These are phyloP conservation scores for Mergus octosetaceus DNA, from an alignment of 2,797 vertebrate genomes.

Conservation along the genomic window DNA sequence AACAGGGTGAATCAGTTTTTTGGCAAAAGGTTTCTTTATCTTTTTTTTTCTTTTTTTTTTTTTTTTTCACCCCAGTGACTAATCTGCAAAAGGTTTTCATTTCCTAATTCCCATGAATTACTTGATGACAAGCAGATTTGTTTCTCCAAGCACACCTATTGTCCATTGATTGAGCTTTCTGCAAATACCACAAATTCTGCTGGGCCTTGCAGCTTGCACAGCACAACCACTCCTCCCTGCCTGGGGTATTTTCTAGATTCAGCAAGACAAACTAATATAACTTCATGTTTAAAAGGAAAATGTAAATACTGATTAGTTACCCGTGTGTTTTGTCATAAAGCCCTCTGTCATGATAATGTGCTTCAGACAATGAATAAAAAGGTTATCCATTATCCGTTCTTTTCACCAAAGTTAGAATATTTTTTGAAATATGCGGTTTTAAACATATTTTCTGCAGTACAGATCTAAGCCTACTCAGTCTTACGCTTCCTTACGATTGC, in stretches of 20 bases:
- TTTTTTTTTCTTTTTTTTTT: not conserved
- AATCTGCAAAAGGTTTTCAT: not conserved
- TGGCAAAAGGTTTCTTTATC: not conserved
- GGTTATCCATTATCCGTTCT: not conserved
- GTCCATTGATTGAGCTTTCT: not conserved
- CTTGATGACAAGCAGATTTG: not conserved
- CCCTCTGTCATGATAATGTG: not conserved
- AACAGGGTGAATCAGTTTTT: not conserved
- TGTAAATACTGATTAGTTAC: accelerated
- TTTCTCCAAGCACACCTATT: not conserved
- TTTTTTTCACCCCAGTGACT: not conserved
- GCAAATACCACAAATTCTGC: not conserved
- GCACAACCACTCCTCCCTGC: accelerated
- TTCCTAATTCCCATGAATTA: not conserved
- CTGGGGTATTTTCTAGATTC: not conserved
- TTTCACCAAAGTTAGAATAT: not conserved
- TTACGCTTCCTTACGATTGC: not conserved
- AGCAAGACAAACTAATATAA: not conserved
- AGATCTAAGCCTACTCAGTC: not conserved
- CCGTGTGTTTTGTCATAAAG: not conserved
- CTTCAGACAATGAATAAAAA: not conserved
- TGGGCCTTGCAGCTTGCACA: accelerated
- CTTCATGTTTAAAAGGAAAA: not conserved
- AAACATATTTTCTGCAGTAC: not conserved
- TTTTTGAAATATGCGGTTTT: not conserved